Percentiles rank a stretch among this genome's conserved stretches.
These are phyloP conservation scores for Pharmacophagus antenor DNA, from an alignment of 2,888 invertebrate genomes.

Conservation along the genomic window DNA sequence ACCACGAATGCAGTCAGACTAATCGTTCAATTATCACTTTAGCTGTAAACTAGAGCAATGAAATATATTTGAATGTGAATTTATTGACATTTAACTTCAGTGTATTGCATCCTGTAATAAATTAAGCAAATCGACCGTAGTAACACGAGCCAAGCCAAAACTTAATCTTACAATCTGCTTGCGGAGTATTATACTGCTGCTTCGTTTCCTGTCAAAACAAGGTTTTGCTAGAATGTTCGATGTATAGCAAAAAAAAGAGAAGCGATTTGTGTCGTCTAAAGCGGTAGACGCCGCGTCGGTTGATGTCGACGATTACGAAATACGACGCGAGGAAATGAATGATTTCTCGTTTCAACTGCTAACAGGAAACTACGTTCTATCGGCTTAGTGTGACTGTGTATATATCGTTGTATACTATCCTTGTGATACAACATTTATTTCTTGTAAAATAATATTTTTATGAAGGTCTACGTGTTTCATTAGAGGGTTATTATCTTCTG, in stretches of 20 bases:
- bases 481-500: not conserved
- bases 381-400: constrained; percentile 6
- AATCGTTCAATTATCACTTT: no score
- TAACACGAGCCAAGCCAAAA: constrained; percentile 21
- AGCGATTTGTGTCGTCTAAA: constrained; percentile 31
- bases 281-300: constrained; percentile 36
- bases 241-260: constrained; percentile 34
- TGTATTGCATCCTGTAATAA: constrained; percentile 10
- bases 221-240: constrained; percentile 34
- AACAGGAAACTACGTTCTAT: constrained; percentile 31
- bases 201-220: constrained; percentile 39
- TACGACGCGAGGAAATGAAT: constrained; percentile 34
- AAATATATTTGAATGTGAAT: no score
- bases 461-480: not conserved
- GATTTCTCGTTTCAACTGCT: constrained; percentile 31
- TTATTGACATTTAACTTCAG: no score
- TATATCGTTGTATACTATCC: constrained; percentile 1
- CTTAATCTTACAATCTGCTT: constrained; percentile 40
- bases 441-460: not conserved
- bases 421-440: not conserved
- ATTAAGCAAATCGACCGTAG: not conserved
- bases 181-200: constrained; percentile 36
- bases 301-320: constrained; percentile 38
- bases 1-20: no score
- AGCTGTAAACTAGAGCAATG: no score